A percentile compares a stretch with the other conserved stretches of the same genome.
Conservation (phyloP, 2,797 vertebrate genomes). For the Glossophaga mutica region DNA sequence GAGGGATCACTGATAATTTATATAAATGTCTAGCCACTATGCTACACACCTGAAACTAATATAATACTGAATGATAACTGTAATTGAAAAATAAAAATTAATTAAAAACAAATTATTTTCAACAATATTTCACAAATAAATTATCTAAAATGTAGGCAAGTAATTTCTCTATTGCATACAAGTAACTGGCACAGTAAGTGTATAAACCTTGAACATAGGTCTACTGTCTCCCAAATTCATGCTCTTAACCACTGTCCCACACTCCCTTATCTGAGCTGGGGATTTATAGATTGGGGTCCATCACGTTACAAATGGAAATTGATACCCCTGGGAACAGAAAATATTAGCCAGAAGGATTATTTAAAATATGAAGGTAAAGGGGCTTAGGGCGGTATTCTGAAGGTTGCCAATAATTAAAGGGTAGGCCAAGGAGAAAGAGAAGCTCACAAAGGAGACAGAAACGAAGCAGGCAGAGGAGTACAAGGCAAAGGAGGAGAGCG, state of each 20-base stretch:
- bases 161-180: not conserved
- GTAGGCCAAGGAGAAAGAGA: constrained; percentile 61
- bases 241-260: not conserved
- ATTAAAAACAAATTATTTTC: not conserved
- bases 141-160: not conserved
- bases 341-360: constrained; percentile 9
- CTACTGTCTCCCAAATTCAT: not conserved
- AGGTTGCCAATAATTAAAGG: constrained; percentile 62
- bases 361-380: constrained; percentile 16
- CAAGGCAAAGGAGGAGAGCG: constrained; percentile 45
- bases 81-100: not conserved
- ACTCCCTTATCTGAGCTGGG: not conserved
- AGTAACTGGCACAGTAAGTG: not conserved
- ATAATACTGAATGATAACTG: not conserved
- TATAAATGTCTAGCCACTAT: not conserved
- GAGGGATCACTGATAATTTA: not conserved
- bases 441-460: constrained; percentile 43
- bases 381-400: not conserved
- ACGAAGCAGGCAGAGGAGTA: constrained; percentile 8
- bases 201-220: not conserved
- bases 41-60: not conserved
- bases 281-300: not conserved
- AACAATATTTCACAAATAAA: not conserved
- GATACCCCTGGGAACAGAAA: constrained; percentile 4
- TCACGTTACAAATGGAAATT: not conserved